These are phyloP conservation scores for Molorchus minor DNA, from an alignment of 2,888 invertebrate species.

Conservation along the genomic window DNA sequence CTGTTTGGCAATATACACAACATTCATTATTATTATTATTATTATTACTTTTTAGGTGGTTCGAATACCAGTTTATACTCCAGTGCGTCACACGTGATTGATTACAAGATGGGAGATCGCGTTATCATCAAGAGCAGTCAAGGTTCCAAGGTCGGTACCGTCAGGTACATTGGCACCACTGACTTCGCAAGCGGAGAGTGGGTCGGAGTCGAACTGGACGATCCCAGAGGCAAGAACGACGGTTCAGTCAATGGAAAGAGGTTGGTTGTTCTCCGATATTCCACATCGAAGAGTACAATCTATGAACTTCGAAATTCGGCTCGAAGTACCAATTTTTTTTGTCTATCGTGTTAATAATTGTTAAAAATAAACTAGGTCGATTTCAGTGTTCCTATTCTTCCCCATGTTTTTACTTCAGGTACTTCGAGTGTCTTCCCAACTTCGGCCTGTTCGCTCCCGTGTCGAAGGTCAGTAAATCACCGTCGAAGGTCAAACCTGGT, in stretches of 20 bases:
- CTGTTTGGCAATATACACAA: neutral
- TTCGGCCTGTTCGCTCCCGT: conserved; percentile 94
- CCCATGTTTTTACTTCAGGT: conserved; percentile 67
- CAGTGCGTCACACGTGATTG: conserved; percentile 62
- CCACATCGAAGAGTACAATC: neutral
- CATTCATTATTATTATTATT: neutral
- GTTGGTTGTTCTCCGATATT: conserved; percentile 62
- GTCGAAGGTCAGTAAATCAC: conserved; percentile 88
- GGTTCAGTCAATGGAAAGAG: conserved; percentile 92
- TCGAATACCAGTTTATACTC: conserved; percentile 65
- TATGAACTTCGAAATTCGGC: neutral
- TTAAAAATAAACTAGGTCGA: too few relatives aligned
- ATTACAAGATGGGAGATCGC: conserved; percentile 86
- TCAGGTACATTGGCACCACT: conserved; percentile 86
- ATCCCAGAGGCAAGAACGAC: conserved; percentile 94
- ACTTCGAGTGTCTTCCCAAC: conserved; percentile 91
- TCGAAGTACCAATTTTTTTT: too few relatives aligned
- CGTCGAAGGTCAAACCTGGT: conserved; percentile 74
- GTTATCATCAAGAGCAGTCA: conserved; percentile 89
- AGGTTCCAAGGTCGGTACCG: conserved; percentile 87
- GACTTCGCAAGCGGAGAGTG: conserved; percentile 94
- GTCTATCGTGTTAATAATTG: too few relatives aligned
- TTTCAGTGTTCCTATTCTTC: too few relatives aligned
- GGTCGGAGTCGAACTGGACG: conserved; percentile 96
- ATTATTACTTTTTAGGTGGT: conserved; percentile 58